Conservation (phyloP, 2,888 invertebrate genomes). For the Deilephila porcellus region DNA sequence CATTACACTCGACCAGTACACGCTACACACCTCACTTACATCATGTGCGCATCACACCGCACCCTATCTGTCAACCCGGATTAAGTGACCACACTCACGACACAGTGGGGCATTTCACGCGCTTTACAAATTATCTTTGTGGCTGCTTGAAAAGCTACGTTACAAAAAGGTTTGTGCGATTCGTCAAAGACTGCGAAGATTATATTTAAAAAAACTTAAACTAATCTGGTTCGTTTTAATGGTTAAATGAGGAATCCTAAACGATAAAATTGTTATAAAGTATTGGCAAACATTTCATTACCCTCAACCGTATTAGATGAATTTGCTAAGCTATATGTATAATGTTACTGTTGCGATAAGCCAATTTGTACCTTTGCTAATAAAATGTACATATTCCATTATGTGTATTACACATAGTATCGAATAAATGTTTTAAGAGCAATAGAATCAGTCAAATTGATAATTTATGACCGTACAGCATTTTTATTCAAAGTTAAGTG, state of each 20-base stretch:
- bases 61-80: neutral
- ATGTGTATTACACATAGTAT: neutral
- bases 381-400: neutral
- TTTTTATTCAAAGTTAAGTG: slow-evolving; percentile 53
- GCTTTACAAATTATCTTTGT: slow-evolving; percentile 9
- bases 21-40: neutral
- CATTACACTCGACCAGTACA: slow-evolving; percentile 33
- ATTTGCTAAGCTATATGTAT: slow-evolving; percentile 6
- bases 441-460: slow-evolving; percentile 14
- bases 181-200: neutral
- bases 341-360: neutral
- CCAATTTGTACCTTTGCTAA: neutral
- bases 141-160: neutral
- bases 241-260: neutral
- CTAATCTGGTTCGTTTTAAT: neutral
- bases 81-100: neutral
- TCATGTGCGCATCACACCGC: neutral
- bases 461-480: slow-evolving; percentile 45
- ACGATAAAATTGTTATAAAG: slow-evolving; percentile 6
- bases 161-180: neutral
- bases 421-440: neutral
- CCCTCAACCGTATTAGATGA: slow-evolving; percentile 11
- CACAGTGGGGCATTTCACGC: no score
- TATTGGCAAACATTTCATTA: slow-evolving; percentile 11
- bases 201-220: neutral